These are phyloP conservation scores for Ceriagrion tenellum DNA, from an alignment of 2,888 invertebrate species.

Conservation along the genomic window DNA sequence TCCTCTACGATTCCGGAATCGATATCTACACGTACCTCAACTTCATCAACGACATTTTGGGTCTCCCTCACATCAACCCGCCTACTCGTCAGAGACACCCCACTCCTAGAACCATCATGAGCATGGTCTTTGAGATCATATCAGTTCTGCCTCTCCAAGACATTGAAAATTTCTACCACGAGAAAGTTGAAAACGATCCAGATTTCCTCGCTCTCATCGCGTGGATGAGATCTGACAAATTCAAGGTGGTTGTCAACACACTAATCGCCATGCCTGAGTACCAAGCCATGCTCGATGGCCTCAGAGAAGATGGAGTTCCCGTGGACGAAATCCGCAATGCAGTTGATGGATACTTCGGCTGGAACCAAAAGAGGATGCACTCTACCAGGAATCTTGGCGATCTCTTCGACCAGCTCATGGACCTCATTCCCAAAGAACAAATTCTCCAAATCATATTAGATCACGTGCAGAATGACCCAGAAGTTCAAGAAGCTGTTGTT, in stretches of 20 bases:
- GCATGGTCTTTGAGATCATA: constrained; percentile 73
- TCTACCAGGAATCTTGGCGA: constrained; percentile 26
- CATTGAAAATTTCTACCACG: constrained; percentile 73
- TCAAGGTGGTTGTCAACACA: constrained; percentile 72
- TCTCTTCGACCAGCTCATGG: constrained; percentile 46
- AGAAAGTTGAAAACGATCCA: constrained; percentile 73
- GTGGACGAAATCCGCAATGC: background rate
- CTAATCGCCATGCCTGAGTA: constrained; percentile 70
- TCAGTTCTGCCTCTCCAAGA: constrained; percentile 73
- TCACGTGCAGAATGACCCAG: constrained; percentile 46
- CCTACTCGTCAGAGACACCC: background rate
- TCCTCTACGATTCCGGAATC: constrained; percentile 73
- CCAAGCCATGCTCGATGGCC: background rate
- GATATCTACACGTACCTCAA: constrained; percentile 73
- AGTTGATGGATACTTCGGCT: constrained; percentile 44
- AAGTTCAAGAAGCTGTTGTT: constrained; percentile 27
- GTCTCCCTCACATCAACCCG: constrained; percentile 70
- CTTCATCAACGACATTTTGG: constrained; percentile 72
- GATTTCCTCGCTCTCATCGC: constrained; percentile 73
- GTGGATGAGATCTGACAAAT: constrained; percentile 72
- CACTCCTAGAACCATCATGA: constrained; percentile 1
- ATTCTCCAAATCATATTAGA: constrained; percentile 28
- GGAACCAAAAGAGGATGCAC: background rate
- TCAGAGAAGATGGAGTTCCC: constrained; percentile 4
- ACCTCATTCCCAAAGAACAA: constrained; percentile 32